Percentiles rank a stretch among this genome's conserved stretches.
These are phyloP conservation scores for Scomberomorus guttatus DNA, from an alignment of 2,797 vertebrate genomes.

Conservation along the genomic window DNA sequence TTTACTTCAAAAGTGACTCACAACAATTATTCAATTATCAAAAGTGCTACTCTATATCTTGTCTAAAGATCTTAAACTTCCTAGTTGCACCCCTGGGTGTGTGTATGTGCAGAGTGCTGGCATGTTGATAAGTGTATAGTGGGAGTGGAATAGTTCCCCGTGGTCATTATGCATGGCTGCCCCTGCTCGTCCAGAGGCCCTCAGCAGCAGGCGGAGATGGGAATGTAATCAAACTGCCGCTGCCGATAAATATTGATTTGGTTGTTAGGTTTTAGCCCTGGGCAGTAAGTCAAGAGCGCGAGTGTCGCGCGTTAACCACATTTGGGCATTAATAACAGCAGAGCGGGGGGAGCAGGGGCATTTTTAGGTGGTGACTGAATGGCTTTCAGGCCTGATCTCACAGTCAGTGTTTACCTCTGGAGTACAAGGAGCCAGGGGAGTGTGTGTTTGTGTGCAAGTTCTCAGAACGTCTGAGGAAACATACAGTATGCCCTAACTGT, in stretches of 20 bases:
- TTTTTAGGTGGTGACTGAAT: slow-evolving; percentile 61
- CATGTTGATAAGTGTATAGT: slow-evolving; percentile 28
- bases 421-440: slow-evolving; percentile 60
- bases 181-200: slow-evolving; percentile 1
- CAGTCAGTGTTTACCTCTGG: slow-evolving; percentile 57
- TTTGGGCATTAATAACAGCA: slow-evolving; percentile 59
- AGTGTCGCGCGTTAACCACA: slow-evolving; percentile 50
- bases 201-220: background rate
- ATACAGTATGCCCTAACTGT: background rate
- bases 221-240: slow-evolving; percentile 48
- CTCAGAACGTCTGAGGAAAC: slow-evolving; percentile 14
- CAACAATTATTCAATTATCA: too few species aligned
- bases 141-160: background rate
- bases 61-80: background rate
- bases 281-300: slow-evolving; percentile 32
- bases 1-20: too few species aligned
- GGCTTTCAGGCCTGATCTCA: slow-evolving; percentile 30
- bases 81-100: background rate
- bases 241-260: slow-evolving; percentile 78
- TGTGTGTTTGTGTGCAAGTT: slow-evolving; percentile 34
- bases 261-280: slow-evolving; percentile 55
- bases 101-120: slow-evolving; percentile 15
- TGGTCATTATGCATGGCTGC: slow-evolving; percentile 27
- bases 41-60: background rate
- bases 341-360: slow-evolving; percentile 15